Conservation (phyloP, 2,888 invertebrate genomes). For the Ormyrus pomaceus region DNA sequence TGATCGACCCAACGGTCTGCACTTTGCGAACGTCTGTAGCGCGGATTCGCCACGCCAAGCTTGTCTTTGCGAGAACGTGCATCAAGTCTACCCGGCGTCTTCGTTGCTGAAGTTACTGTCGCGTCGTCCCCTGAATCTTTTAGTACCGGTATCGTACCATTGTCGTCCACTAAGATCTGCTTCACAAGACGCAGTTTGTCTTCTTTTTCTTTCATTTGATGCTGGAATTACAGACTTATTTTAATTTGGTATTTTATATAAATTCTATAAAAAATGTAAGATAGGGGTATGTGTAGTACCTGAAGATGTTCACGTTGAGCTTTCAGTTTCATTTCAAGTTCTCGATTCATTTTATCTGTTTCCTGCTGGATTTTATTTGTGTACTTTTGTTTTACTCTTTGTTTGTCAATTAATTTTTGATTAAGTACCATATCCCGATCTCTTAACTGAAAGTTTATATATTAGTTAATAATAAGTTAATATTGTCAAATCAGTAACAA, state of each 20-base stretch:
- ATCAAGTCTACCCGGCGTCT: slow-evolving; percentile 62
- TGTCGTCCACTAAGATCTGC: slow-evolving; percentile 79
- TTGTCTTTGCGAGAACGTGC: slow-evolving; percentile 76
- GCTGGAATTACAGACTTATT: slow-evolving; percentile 62
- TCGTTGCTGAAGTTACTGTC: slow-evolving; percentile 41
- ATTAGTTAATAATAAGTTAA: slow-evolving; percentile 5
- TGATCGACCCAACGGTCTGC: slow-evolving; percentile 93
- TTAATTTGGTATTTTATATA: background rate
- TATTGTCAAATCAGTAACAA: background rate
- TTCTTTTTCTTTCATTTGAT: slow-evolving; percentile 80
- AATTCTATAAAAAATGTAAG: slow-evolving; percentile 15
- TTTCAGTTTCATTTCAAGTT: slow-evolving; percentile 81
- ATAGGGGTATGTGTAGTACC: slow-evolving; percentile 65
- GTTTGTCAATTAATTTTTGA: slow-evolving; percentile 77
- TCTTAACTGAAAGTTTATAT: slow-evolving; percentile 67
- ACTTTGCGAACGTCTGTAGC: slow-evolving; percentile 89
- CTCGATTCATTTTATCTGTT: slow-evolving; percentile 85
- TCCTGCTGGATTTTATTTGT: slow-evolving; percentile 81
- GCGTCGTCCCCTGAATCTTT: slow-evolving; percentile 46
- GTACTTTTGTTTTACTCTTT: slow-evolving; percentile 76
- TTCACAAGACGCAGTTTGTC: slow-evolving; percentile 80
- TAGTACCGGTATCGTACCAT: slow-evolving; percentile 59
- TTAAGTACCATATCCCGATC: slow-evolving; percentile 77
- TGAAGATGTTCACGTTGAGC: slow-evolving; percentile 79
- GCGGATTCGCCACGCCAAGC: slow-evolving; percentile 82